A percentile compares a stretch with the other conserved stretches of the same genome.
phyloP scores from a whole-genome alignment of 2,888 invertebrate species.

The Habroteleia sp. region DNA sequence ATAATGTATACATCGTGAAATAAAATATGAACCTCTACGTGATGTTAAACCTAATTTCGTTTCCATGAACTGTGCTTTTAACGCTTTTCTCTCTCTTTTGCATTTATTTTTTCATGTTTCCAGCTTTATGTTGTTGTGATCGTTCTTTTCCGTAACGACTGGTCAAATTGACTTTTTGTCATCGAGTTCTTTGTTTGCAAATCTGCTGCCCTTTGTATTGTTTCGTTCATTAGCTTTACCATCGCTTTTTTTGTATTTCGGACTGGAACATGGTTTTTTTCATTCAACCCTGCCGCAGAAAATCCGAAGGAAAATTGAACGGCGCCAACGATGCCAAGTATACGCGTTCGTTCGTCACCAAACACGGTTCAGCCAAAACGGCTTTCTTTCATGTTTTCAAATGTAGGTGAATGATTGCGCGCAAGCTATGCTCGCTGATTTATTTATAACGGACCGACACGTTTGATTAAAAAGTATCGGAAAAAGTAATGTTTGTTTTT shows the following conservation, averaged over 20 bases:
- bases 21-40: no score
- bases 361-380: constrained; percentile 11
- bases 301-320: constrained; percentile 43
- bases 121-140: constrained; percentile 1
- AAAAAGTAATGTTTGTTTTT: constrained; percentile 1
- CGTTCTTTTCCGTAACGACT: constrained; percentile 35
- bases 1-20: no score
- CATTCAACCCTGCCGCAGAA: constrained; percentile 28
- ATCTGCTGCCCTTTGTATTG: constrained; percentile 30
- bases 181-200: constrained; percentile 41
- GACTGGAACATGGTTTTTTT: background rate
- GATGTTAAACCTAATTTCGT: no score
- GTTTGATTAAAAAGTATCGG: background rate
- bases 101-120: background rate
- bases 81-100: no score
- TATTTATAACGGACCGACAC: constrained; percentile 32
- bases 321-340: constrained; percentile 23
- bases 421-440: constrained; percentile 17
- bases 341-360: constrained; percentile 13
- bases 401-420: constrained; percentile 32
- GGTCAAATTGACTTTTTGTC: constrained; percentile 48
- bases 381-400: constrained; percentile 23
- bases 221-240: constrained; percentile 25
- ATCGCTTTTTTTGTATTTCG: constrained; percentile 22
- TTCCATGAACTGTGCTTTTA: no score